These are phyloP conservation scores for Napeogenes inachia DNA, from an alignment of 2,888 invertebrate species.

Conservation along the genomic window DNA sequence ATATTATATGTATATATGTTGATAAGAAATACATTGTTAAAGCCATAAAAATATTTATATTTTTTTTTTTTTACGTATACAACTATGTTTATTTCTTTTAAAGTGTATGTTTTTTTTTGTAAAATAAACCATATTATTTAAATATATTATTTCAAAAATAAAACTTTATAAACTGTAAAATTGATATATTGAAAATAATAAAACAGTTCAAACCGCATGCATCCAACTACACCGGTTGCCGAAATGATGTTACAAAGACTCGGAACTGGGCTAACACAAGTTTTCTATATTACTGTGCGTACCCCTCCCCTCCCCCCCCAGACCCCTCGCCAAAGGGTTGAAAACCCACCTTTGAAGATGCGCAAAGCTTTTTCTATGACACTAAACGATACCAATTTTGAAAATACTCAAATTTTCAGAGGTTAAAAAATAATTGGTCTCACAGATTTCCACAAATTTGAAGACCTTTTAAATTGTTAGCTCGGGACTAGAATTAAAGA, in stretches of 20 bases:
- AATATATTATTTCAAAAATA: slow-evolving; percentile 16
- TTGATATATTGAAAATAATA: slow-evolving; percentile 12
- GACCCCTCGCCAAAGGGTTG: slow-evolving; percentile 60
- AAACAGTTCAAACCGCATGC: slow-evolving; percentile 41
- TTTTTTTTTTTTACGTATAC: too few relatives aligned
- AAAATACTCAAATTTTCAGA: slow-evolving; percentile 71
- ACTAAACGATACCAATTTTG: slow-evolving; percentile 76
- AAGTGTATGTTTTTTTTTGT: too few relatives aligned
- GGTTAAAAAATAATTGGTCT: slow-evolving; percentile 74
- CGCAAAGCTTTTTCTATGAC: slow-evolving; percentile 75
- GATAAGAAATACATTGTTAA: too few relatives aligned
- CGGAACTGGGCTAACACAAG: slow-evolving; percentile 78
- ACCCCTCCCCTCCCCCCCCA: slow-evolving; percentile 42
- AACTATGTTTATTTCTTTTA: too few relatives aligned
- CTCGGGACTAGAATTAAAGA: slow-evolving; percentile 3
- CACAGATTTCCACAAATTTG: slow-evolving; percentile 64
- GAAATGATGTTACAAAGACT: slow-evolving; percentile 78
- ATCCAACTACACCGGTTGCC: slow-evolving; percentile 56
- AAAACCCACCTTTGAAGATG: slow-evolving; percentile 73
- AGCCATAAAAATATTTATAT: too few relatives aligned
- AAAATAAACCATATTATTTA: slow-evolving; percentile 3
- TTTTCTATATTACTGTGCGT: slow-evolving; percentile 77
- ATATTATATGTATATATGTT: too few relatives aligned
- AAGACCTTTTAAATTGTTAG: slow-evolving; percentile 19
- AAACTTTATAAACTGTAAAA: slow-evolving; percentile 11